Base-by-base conservation (phyloP, 2,888 invertebrate genomes). In the Sarcophaga rosellei region DNA sequence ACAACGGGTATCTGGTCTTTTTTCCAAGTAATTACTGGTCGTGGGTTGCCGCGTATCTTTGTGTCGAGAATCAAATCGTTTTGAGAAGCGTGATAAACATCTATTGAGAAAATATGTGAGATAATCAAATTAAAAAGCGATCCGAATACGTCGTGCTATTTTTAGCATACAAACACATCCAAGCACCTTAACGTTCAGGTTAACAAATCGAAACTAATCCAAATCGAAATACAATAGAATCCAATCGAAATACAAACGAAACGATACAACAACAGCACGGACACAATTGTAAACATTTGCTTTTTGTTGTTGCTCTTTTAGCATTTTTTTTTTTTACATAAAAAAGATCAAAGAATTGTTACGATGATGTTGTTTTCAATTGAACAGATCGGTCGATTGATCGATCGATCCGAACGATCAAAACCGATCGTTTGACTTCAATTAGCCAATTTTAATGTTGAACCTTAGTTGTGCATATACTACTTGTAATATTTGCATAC, bases 41-140 rank as follows among this genome's bases (percentile, higher is more conserved):
- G 96, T 0, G 95, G 95, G 90, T 96, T 95, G 63, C 96, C 96
- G 81, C 97, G 94, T 53, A 97, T 95, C 89, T 96, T 96, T 92
- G 97, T 97, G 92, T 97, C 97, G 88, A 97, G 93, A 69, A 95
- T 94, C 78, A 97, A 93, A 92, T 97, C 96, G 91, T 97, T 96
- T 90, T 96, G 96, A 45, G 95, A 94, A 88, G 95, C 94, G 90
- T 95, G 95, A 91, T 96, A 97, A 8, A 94, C 95, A 92, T 97
- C 97, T 95, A 53, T 15, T 53, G 93, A 86, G 90, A 94, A 87
- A 77, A 85, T 70, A 83, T n/a, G 59, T 68, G 72, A 76, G 57
- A 86, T 57, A 68, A 35, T 75, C 44, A 65, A 25, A 44, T 81
- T 68, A 68, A 78, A 25, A 83, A 61, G 57, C 70, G 77, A 83